These are phyloP conservation scores for Yponomeuta evonymella DNA, from an alignment of 2,888 invertebrate genomes.

Conservation along the genomic window DNA sequence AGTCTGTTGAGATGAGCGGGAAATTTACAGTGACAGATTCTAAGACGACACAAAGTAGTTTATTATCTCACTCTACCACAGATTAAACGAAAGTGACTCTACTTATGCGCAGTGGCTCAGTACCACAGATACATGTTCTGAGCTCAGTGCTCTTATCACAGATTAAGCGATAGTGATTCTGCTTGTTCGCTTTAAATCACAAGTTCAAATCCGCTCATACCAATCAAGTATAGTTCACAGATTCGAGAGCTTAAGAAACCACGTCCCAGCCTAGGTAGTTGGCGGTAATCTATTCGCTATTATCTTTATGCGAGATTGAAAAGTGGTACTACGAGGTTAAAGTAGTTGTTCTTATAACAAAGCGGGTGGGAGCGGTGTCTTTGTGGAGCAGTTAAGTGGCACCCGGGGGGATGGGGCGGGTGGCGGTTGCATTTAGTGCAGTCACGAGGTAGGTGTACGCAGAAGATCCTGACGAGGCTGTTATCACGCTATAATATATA, in stretches of 20 bases:
- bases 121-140: too few relatives aligned
- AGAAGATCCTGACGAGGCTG: neutral
- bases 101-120: too few relatives aligned
- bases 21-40: too few relatives aligned
- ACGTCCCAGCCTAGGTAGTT: neutral
- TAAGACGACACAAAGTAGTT: too few relatives aligned
- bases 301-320: slow-evolving; percentile 39
- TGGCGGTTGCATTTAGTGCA: slow-evolving; percentile 60
- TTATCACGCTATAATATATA: too few relatives aligned
- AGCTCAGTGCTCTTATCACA: too few relatives aligned
- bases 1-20: too few relatives aligned
- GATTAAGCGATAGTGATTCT: too few relatives aligned
- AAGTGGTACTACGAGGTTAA: slow-evolving; percentile 46
- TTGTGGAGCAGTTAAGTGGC: slow-evolving; percentile 65
- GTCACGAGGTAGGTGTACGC: neutral
- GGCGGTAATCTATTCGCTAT: slow-evolving; percentile 11
- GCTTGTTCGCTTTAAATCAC: neutral
- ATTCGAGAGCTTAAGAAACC: neutral
- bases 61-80: too few relatives aligned
- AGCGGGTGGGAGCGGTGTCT: slow-evolving; percentile 70
- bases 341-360: slow-evolving; percentile 70
- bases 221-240: neutral
- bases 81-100: too few relatives aligned
- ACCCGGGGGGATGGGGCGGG: slow-evolving; percentile 40
- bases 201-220: neutral